A percentile compares a stretch with the other conserved stretches of the same genome.
Evolutionary conservation across 1,140 invertebrate species (phyloP).

Genomic region (Saccostrea echinata): DNA sequence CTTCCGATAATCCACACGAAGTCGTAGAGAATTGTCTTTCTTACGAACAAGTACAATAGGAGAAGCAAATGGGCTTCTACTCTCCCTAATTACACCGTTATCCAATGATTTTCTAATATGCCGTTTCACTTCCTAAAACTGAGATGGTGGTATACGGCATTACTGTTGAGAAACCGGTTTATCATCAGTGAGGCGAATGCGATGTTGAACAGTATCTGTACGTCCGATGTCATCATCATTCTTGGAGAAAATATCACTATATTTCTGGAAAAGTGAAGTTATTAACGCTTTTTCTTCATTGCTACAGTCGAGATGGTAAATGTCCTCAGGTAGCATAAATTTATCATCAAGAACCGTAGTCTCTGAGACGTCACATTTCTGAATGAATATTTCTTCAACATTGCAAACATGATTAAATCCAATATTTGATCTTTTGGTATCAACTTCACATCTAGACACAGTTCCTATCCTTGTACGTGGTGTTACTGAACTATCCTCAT

Average conservation of each 20-base stretch:
- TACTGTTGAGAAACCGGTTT: slow-evolving; percentile 14
- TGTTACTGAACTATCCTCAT: slow-evolving; percentile 13
- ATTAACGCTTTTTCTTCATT: slow-evolving; percentile 27
- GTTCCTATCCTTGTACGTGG: slow-evolving; percentile 27
- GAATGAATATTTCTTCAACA: slow-evolving; percentile 29
- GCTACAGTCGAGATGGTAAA: slow-evolving; percentile 8
- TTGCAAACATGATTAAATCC: slow-evolving; percentile 3
- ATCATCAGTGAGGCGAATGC: background rate
- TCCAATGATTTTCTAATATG: too few species aligned
- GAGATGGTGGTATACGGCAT: background rate
- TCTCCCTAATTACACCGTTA: too few species aligned
- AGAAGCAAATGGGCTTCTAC: too few species aligned
- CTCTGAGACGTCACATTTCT: background rate
- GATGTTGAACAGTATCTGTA: background rate
- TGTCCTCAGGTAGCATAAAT: background rate
- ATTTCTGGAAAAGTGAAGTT: background rate
- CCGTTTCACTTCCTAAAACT: too few species aligned
- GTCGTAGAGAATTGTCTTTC: slow-evolving; percentile 46
- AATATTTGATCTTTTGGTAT: background rate
- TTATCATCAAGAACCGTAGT: background rate
- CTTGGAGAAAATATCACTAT: slow-evolving; percentile 21
- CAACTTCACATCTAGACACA: background rate
- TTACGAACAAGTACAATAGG: too few species aligned
- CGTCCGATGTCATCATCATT: slow-evolving; percentile 23
- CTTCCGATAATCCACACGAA: slow-evolving; percentile 45